Evolutionary conservation across 2,113 vertebrate species (phyloP).

Genomic region (Actenoides hombroni): DNA sequence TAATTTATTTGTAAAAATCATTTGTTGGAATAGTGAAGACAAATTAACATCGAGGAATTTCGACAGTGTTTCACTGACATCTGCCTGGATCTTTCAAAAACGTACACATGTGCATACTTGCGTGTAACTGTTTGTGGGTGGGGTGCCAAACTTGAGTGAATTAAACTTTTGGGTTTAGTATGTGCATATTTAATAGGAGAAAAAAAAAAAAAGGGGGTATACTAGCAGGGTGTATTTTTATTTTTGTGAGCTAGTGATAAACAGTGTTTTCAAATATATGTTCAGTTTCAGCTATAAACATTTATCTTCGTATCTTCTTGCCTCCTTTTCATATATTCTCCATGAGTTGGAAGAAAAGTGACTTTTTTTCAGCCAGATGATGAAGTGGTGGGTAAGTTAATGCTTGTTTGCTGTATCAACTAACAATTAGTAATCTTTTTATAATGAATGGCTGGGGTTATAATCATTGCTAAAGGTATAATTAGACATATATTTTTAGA

Average conservation of each 20-base stretch:
- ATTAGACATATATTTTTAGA: background rate
- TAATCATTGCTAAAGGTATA: background rate
- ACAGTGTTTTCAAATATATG: background rate
- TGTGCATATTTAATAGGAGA: background rate
- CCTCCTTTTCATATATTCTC: background rate
- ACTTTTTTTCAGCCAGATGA: conserved; percentile 90
- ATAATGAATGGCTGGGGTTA: background rate
- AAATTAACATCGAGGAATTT: background rate
- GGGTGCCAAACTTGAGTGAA: background rate
- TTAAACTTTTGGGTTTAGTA: background rate
- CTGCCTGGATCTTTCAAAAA: background rate
- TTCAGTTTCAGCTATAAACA: background rate
- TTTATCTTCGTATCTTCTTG: background rate
- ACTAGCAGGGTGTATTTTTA: background rate
- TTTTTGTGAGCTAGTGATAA: background rate
- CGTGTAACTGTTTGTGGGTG: background rate
- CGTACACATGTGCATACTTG: background rate
- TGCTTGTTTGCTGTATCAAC: background rate
- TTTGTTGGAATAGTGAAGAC: background rate
- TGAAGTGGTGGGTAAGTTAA: conserved; percentile 90
- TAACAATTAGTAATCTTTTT: background rate
- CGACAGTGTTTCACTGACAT: background rate
- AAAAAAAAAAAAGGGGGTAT: background rate
- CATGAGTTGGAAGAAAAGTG: conserved; percentile 87
- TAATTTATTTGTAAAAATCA: background rate